Percentiles rank a stretch among this genome's conserved stretches.
phyloP scores from a whole-genome alignment of 2,797 vertebrate genomes.

The Poecilia velifera region DNA sequence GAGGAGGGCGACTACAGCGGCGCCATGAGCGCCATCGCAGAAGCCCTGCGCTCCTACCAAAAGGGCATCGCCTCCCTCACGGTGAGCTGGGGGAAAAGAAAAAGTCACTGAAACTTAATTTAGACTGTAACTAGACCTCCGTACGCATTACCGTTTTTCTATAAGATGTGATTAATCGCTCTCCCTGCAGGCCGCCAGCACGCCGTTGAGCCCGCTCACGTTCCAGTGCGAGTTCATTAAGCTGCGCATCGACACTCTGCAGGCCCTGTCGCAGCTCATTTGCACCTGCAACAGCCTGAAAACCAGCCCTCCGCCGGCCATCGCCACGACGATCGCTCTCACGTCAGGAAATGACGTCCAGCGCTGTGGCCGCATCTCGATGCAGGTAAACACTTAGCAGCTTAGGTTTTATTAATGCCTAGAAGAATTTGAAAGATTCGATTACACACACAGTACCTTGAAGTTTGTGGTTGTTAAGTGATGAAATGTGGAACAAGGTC shows the following conservation, averaged over 20 bases:
- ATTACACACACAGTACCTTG: background rate
- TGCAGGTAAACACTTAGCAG: constrained; percentile 82
- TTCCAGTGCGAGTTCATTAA: constrained; percentile 99
- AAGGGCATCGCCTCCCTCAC: constrained; percentile 97
- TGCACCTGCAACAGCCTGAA: constrained; percentile 98
- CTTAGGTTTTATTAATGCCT: background rate
- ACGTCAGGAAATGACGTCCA: constrained; percentile 94
- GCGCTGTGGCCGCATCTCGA: constrained; percentile 94
- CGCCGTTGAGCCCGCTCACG: constrained; percentile 92
- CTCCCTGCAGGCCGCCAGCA: constrained; percentile 91
- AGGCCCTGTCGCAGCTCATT: constrained; percentile 96
- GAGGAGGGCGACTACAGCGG: constrained; percentile 90
- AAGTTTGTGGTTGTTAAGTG: background rate
- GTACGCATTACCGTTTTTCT: constrained; percentile 18
- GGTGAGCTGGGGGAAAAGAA: constrained; percentile 77
- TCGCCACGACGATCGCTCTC: constrained; percentile 93
- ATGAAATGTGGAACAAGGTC: background rate
- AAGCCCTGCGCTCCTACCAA: constrained; percentile 94
- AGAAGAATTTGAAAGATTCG: background rate
- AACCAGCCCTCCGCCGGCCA: constrained; percentile 97
- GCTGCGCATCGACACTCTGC: constrained; percentile 94
- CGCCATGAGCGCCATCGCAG: constrained; percentile 91
- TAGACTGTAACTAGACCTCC: background rate
- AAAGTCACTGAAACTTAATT: constrained; percentile 14
- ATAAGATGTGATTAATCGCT: constrained; percentile 40